Base-by-base conservation (phyloP, 2,113 vertebrate genomes). In the Fregata magnificens region DNA sequence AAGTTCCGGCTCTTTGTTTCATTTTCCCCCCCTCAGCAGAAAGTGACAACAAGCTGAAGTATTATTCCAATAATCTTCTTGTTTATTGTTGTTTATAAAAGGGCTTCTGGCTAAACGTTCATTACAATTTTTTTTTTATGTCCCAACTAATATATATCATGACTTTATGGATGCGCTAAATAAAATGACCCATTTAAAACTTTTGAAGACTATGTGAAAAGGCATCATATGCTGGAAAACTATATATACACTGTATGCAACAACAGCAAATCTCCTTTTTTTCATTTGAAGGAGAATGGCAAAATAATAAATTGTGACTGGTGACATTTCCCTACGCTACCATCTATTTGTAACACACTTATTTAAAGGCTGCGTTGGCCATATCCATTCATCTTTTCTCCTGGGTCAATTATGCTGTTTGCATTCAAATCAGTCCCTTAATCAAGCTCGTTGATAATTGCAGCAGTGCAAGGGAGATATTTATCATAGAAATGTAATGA, bases 351-450 rank as follows among this genome's bases (percentile, higher is more conserved):
- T 81, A 81, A 77, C 66, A 81, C 56, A 22, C 70, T 94, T 95
- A 90, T 47, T 83, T 88, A 94, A 93, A 92, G 69, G 70, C 96
- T 79, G 77, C 15, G 2, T 15, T 91, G 78, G 69, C 85, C 53
- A 17, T 74, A 93, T 72, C 74, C 70, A 90, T 94, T 96, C 44
- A 67, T 95, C 88, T 93, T 94, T 94, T 70, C 89, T 96, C 94
- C n/a, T 81, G 95, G 92, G 90, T 92, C 94, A 96, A 3, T 97
- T 93, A 92, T 74, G 74, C 90, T 90, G 71, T 93, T 97, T 91
- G 89, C 94, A 97, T 95, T 96, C 96, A 71, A 50, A 92, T 93
- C 92, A 96, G 92, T 87, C 90, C 93, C 38, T 97, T 97, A 97
- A 90, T 95, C 97, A 93, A 96, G 76, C 50, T 89, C 3, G 25